Evolutionary conservation across 2,888 invertebrate species (phyloP).

Genomic region (Chironomus riparius): DNA sequence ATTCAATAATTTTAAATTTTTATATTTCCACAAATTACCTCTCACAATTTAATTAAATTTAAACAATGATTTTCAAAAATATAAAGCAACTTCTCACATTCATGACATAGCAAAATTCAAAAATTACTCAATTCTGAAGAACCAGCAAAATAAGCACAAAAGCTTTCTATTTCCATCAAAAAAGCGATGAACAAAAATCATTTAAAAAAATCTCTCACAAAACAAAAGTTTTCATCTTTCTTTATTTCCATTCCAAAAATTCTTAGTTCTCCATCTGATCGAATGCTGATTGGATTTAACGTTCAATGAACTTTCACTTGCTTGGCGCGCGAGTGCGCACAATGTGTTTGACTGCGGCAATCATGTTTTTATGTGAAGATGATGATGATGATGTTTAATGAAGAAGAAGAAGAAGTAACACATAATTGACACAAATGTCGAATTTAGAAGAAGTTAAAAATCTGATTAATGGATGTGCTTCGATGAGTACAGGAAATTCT

Average conservation of each 20-base stretch:
- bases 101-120: too few species aligned
- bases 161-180: too few species aligned
- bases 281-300: conserved; percentile 1
- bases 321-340: background rate
- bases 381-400: background rate
- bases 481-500: conserved; percentile 9
- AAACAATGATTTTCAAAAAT: too few species aligned
- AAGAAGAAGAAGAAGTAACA: background rate
- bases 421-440: conserved; percentile 23
- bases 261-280: background rate
- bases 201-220: too few species aligned
- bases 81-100: too few species aligned
- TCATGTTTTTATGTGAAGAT: background rate
- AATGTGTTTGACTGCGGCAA: too few species aligned
- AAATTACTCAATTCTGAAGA: too few species aligned
- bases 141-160: too few species aligned
- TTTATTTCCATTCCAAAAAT: background rate
- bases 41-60: too few species aligned
- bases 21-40: too few species aligned
- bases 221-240: background rate
- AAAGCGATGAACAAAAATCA: too few species aligned
- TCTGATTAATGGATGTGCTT: conserved; percentile 19
- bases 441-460: background rate
- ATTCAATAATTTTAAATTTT: too few species aligned
- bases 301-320: conserved; percentile 8